Conservation (phyloP, 2,888 invertebrate genomes). For the Xylota sylvarum region DNA sequence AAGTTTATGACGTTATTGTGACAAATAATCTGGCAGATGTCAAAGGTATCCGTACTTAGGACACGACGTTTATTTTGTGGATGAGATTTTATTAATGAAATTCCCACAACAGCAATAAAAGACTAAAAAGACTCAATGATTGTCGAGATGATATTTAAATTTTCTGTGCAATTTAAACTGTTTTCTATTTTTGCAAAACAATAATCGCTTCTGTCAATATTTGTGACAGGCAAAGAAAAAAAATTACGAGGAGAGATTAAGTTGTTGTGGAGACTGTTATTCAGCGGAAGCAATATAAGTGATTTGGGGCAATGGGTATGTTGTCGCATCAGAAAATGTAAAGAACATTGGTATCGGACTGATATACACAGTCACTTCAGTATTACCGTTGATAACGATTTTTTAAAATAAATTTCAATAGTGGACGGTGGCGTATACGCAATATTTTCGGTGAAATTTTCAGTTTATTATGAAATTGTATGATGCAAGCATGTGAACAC, state of each 20-base stretch:
- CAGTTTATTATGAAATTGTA: too few relatives aligned
- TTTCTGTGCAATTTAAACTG: background rate
- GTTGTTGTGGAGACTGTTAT: background rate
- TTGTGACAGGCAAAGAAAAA: background rate
- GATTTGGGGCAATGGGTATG: background rate
- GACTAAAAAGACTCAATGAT: background rate
- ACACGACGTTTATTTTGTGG: background rate
- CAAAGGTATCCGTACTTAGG: background rate
- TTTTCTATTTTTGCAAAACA: background rate
- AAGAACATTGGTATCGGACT: too few relatives aligned
- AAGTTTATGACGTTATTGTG: slow-evolving; percentile 19
- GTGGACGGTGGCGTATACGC: too few relatives aligned
- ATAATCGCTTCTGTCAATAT: background rate
- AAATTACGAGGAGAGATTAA: background rate
- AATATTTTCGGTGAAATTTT: too few relatives aligned
- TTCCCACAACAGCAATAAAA: background rate
- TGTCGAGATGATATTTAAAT: background rate
- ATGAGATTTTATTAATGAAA: slow-evolving; percentile 15
- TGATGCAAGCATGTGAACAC: too few relatives aligned
- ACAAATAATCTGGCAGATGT: slow-evolving; percentile 1
- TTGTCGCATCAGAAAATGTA: too few relatives aligned
- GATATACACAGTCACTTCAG: too few relatives aligned
- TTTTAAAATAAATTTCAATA: too few relatives aligned
- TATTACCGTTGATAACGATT: too few relatives aligned
- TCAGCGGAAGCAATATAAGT: background rate